Evolutionary conservation across 1,140 invertebrate species (phyloP).

Genomic region (Gonatopus flavifemur): DNA sequence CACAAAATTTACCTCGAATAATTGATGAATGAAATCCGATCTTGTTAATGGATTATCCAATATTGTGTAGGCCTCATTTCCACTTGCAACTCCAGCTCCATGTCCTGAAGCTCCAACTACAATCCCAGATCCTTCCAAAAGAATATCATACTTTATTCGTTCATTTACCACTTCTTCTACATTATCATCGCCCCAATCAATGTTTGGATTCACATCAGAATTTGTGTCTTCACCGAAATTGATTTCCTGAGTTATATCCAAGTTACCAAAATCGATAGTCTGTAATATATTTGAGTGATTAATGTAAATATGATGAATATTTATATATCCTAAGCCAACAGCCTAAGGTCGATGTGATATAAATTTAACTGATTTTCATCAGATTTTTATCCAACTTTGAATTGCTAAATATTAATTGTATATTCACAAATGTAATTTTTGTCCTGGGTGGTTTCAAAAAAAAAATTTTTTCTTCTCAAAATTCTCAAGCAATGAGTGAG

Average conservation of each 20-base stretch:
- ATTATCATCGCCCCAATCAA: conserved; percentile 56
- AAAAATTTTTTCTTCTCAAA: too few relatives aligned
- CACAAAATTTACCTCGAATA: conserved; percentile 73
- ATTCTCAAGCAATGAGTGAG: too few relatives aligned
- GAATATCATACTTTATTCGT: conserved; percentile 62
- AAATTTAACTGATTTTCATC: too few relatives aligned
- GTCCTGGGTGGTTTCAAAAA: too few relatives aligned
- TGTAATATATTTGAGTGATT: too few relatives aligned
- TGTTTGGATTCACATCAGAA: conserved; percentile 26
- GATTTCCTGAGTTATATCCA: conserved; percentile 58
- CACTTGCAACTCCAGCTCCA: conserved; percentile 74
- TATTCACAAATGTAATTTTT: too few relatives aligned
- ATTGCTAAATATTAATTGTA: too few relatives aligned
- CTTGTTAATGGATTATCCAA: conserved; percentile 84
- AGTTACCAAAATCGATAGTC: conserved; percentile 62
- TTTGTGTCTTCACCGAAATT: conserved; percentile 57
- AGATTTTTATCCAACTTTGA: too few relatives aligned
- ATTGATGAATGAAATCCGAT: conserved; percentile 82
- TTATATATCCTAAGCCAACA: too few relatives aligned
- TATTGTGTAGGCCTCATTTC: conserved; percentile 79
- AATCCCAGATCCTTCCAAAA: conserved; percentile 73
- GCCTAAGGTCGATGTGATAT: too few relatives aligned
- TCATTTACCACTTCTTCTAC: conserved; percentile 46
- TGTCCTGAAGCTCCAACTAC: conserved; percentile 72
- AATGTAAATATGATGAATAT: too few relatives aligned